phyloP scores from a whole-genome alignment of 2,113 vertebrate genomes.

The Alectura lathami region DNA sequence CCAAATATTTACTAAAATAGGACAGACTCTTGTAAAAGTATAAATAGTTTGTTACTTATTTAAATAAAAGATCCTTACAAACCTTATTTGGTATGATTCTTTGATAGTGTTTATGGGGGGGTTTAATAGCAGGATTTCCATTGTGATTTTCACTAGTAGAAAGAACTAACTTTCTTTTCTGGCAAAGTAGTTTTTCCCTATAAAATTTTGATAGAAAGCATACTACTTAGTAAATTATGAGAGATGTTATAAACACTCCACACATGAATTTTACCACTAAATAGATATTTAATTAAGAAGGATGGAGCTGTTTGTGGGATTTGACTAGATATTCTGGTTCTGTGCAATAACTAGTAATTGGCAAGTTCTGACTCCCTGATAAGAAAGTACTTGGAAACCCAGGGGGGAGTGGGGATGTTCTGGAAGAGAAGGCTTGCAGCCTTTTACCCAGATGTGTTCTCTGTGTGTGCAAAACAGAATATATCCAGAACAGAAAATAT shows the following conservation, averaged over 20 bases:
- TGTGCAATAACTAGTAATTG: not conserved
- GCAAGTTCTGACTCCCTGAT: not conserved
- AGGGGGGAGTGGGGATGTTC: not conserved
- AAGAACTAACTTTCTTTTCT: slow-evolving; percentile 19
- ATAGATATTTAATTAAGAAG: slow-evolving; percentile 17
- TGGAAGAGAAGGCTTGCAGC: not conserved
- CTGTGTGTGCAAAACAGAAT: not conserved
- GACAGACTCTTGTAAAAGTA: slow-evolving; percentile 81
- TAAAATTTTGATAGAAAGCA: slow-evolving; percentile 63
- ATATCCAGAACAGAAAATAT: not conserved
- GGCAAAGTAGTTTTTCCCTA: slow-evolving; percentile 47
- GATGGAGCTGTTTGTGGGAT: not conserved
- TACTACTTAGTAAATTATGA: slow-evolving; percentile 17
- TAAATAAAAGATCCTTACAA: slow-evolving; percentile 78
- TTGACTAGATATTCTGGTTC: not conserved
- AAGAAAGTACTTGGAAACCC: not conserved
- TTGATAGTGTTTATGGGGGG: slow-evolving; percentile 73
- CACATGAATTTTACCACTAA: not conserved
- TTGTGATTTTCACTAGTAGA: slow-evolving; percentile 70
- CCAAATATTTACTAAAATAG: slow-evolving; percentile 85
- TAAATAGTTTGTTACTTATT: slow-evolving; percentile 85
- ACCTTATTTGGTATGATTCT: slow-evolving; percentile 81
- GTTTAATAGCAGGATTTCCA: slow-evolving; percentile 73
- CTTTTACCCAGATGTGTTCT: not conserved
- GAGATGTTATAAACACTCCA: not conserved